Evolutionary conservation across 1,140 invertebrate species (phyloP), one percentile per base, ranked within the genome.

Genomic region (Drosophila ficusphila): DNA sequence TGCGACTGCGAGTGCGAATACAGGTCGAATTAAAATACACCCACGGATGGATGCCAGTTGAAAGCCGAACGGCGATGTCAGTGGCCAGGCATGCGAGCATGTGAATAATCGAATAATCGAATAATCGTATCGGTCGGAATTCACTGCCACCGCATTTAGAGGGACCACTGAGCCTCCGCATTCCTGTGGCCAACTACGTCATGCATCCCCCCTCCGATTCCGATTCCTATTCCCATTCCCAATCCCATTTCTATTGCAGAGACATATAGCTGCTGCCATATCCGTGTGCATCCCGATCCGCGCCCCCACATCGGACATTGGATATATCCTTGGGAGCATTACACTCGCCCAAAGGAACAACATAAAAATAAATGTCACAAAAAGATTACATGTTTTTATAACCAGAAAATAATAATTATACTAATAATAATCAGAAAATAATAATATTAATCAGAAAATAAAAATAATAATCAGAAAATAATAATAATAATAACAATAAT

Each of bases 181-280:
- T 60, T 76, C 47, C 52, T 48, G 73, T 47, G 70, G 39, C 65
- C 23, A 51, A 51, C 53, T 46, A 14, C 12, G 31, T 33, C 61
- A 61, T 46, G 39, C 47, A 44, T 34, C 9, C 23, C 12, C n/a
- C 6, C 39, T n/a, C n/a, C n/a, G n/a, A n/a, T n/a, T n/a, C n/a
- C n/a, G n/a, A n/a, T n/a, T n/a, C n/a, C n/a, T n/a, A n/a, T n/a
- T n/a, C n/a, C n/a, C n/a, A n/a, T n/a, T n/a, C n/a, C n/a, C n/a
- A n/a, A n/a, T n/a, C n/a, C n/a, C n/a, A n/a, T n/a, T n/a, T n/a
- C n/a, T n/a, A n/a, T n/a, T n/a, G n/a, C n/a, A 23, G 3, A n/a
- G 39, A 9, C 41, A 42, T 41, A 14, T 42, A 25, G 41, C 21
- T 9, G 25, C 12, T 3, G 21, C 7, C 21, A 38, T 16, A 29